Percentiles rank a stretch among this genome's conserved stretches.
Conservation (phyloP, 2,113 vertebrate species). For the Antennarius striatus region DNA sequence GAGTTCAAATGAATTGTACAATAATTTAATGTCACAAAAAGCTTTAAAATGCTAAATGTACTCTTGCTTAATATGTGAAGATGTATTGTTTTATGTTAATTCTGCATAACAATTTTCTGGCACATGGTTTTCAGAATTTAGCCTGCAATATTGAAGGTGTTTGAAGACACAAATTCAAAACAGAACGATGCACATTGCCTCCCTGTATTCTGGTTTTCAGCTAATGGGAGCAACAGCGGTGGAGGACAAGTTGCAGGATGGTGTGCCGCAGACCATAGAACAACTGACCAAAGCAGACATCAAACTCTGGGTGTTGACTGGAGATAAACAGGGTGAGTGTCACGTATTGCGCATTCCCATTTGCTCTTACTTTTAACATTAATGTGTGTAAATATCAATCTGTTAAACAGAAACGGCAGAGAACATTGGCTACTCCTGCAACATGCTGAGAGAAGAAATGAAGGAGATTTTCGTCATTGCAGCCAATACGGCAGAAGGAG, state of each 20-base stretch:
- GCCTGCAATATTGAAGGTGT: no score
- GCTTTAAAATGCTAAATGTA: no score
- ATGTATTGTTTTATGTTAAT: no score
- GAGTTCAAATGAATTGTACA: no score
- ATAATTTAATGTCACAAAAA: no score
- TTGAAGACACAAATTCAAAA: no score
- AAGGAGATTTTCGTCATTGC: slow-evolving; percentile 84
- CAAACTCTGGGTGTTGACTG: slow-evolving; percentile 95
- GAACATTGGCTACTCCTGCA: slow-evolving; percentile 93
- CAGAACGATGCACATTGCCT: no score
- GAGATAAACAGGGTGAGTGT: slow-evolving; percentile 92
- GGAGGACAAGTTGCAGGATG: slow-evolving; percentile 95
- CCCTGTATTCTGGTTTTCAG: slow-evolving; percentile 63
- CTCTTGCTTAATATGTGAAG: no score
- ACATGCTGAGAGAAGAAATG: slow-evolving; percentile 90
- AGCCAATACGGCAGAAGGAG: slow-evolving; percentile 76
- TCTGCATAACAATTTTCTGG: no score
- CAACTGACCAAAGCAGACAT: slow-evolving; percentile 90
- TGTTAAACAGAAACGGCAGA: slow-evolving; percentile 87
- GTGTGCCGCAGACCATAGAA: slow-evolving; percentile 91
- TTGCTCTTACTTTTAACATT: no score
- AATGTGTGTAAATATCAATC: background rate
- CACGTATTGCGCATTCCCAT: accelerated
- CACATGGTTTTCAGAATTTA: no score
- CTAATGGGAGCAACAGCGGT: slow-evolving; percentile 90